Evolutionary conservation across 1,140 invertebrate genomes (phyloP).

Genomic region (Musca vetustissima): DNA sequence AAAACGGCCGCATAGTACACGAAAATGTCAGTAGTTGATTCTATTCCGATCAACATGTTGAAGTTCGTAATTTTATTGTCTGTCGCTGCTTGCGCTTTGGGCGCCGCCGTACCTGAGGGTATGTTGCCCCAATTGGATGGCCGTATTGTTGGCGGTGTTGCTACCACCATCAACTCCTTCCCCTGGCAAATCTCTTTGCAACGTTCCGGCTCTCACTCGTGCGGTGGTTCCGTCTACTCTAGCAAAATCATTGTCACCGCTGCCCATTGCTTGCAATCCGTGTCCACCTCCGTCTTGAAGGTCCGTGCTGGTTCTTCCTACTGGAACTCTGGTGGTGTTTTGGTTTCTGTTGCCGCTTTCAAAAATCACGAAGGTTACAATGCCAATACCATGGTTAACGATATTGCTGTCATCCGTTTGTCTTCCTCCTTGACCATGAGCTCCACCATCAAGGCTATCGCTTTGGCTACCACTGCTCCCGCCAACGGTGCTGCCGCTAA

Average conservation of each 20-base stretch:
- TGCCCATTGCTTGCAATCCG: slow-evolving; percentile 62
- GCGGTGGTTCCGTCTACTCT: slow-evolving; percentile 61
- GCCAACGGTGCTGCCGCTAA: slow-evolving; percentile 37
- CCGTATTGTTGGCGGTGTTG: slow-evolving; percentile 60
- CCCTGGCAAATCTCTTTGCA: slow-evolving; percentile 63
- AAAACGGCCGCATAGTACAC: too few species aligned
- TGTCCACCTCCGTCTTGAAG: slow-evolving; percentile 32
- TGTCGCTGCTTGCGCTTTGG: slow-evolving; percentile 43
- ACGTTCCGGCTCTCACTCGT: slow-evolving; percentile 58
- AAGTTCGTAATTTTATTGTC: slow-evolving; percentile 51
- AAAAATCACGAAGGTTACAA: slow-evolving; percentile 44
- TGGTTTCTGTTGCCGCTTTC: slow-evolving; percentile 33
- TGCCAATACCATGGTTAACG: slow-evolving; percentile 52
- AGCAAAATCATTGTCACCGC: slow-evolving; percentile 60
- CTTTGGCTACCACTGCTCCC: slow-evolving; percentile 41
- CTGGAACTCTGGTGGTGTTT: slow-evolving; percentile 39
- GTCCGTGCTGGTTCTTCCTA: slow-evolving; percentile 43
- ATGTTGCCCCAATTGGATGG: slow-evolving; percentile 42
- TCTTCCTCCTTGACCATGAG: slow-evolving; percentile 41
- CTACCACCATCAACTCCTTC: slow-evolving; percentile 58
- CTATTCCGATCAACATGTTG: too few species aligned
- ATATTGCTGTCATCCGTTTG: slow-evolving; percentile 59
- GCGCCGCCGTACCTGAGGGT: slow-evolving; percentile 42
- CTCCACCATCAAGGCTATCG: slow-evolving; percentile 49
- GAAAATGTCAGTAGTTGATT: too few species aligned